These are phyloP conservation scores for Sphyrna mokarran DNA, from an alignment of 2,113 vertebrate genomes.

Conservation along the genomic window DNA sequence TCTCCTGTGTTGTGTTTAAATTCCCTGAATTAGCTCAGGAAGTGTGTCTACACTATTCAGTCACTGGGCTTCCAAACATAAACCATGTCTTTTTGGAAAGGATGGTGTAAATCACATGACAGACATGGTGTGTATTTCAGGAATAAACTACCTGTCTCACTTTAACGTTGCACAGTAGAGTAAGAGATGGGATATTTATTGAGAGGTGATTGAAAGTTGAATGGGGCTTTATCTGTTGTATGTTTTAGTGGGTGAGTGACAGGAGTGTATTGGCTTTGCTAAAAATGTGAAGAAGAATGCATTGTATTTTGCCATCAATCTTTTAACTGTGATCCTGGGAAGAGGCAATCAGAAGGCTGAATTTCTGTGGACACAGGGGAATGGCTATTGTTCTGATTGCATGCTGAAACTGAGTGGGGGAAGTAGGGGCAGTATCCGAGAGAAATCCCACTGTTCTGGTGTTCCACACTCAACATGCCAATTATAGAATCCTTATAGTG, in stretches of 20 bases:
- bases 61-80: neutral
- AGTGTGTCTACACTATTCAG: neutral
- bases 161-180: constrained; percentile 22
- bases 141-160: constrained; percentile 1
- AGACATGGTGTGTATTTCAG: neutral
- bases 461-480: neutral
- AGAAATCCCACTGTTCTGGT: neutral
- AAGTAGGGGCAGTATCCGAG: neutral
- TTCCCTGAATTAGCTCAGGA: neutral
- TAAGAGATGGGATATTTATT: constrained; percentile 27
- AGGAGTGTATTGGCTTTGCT: neutral
- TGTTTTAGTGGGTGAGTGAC: neutral
- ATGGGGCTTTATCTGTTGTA: neutral
- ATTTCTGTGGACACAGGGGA: neutral
- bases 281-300: neutral
- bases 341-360: neutral
- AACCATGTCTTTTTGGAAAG: neutral
- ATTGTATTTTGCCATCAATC: neutral
- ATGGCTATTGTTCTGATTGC: neutral
- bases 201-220: constrained; percentile 9
- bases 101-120: neutral
- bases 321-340: neutral
- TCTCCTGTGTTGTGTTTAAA: neutral
- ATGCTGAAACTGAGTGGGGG: neutral
- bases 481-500: neutral